Conservation (phyloP, 2,888 invertebrate genomes). For the Drosophila mimetica region DNA sequence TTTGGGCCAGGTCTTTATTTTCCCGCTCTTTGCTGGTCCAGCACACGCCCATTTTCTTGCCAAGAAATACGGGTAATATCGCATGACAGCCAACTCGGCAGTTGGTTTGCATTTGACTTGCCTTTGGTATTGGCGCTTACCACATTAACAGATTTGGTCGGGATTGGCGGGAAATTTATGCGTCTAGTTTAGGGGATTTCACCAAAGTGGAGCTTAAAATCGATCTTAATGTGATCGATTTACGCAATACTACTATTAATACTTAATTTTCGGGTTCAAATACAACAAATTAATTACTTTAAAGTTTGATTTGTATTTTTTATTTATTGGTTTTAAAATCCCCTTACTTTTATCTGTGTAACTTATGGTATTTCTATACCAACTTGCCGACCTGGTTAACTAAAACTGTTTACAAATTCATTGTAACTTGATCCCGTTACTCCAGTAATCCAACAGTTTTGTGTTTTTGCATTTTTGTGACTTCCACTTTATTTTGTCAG, state of each 20-base stretch:
- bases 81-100: conserved; percentile 46
- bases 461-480: conserved; percentile 28
- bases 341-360: not conserved
- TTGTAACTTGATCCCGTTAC: conserved; percentile 1
- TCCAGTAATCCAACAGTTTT: not conserved
- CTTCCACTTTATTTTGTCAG: conserved; percentile 13
- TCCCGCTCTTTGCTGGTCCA: conserved; percentile 13
- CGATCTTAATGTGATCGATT: conserved; percentile 9
- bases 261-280: no score
- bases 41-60: conserved; percentile 46
- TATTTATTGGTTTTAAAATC: no score
- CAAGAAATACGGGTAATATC: conserved; percentile 34
- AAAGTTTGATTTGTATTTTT: no score
- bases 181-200: conserved; percentile 1
- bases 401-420: not conserved
- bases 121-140: conserved; percentile 7
- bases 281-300: no score
- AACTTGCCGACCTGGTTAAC: not conserved
- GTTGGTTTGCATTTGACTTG: conserved; percentile 23
- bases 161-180: conserved; percentile 26
- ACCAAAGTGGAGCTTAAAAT: not conserved
- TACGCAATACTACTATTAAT: not conserved
- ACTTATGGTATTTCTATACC: not conserved
- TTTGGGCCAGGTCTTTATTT: conserved; percentile 35
- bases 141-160: conserved; percentile 12